Base-by-base conservation (phyloP, 2,888 invertebrate species). In the Pyrgus malvae region DNA sequence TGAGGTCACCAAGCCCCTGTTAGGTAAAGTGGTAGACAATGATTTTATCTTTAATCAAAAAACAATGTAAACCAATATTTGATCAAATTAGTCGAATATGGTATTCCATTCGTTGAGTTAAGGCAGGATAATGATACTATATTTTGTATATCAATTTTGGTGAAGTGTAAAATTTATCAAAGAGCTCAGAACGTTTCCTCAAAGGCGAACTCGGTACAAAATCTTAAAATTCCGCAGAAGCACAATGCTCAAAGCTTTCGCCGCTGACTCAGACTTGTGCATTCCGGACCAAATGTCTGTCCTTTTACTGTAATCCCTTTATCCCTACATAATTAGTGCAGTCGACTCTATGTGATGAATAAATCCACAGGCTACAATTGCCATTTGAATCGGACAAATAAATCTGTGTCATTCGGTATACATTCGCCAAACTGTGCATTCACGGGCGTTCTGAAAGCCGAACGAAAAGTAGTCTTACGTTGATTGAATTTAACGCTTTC, bases 361-460 rank as follows among this genome's bases (percentile, higher is more conserved):
- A 83, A 81, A 82, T 81, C 79, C 65, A 58, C 73, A 60, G 61
- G 71, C 70, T 78, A 74, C 79, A 78, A 82, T 82, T 80, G 81
- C 78, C 77, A 78, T 86, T 83, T 76, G 80, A 84, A 82, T 82
- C 76, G 76, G 73, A 75, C 78, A 81, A 85, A 90, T 89, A 89
- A 89, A 89, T 90, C 86, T 80, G 74, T 78, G 89, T 83, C 88
- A 80, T 81, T 75, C 75, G 72, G 74, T 73, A 74, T 78, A 77
- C 78, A 80, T 75, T 80, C 73, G 69, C 69, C 69, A 72, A 76
- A 77, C 72, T 74, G 70, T 68, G 67, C 72, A 65, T 70, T 70
- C 68, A 65, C 60, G 63, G 66, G 62, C 56, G 55, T 63, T 58
- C 46, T 19, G 31, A 4, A 17, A 29, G 38, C 23, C 70, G 62